Evolutionary conservation across 2,888 invertebrate species (phyloP).

Genomic region (Calliopum simillimum): DNA sequence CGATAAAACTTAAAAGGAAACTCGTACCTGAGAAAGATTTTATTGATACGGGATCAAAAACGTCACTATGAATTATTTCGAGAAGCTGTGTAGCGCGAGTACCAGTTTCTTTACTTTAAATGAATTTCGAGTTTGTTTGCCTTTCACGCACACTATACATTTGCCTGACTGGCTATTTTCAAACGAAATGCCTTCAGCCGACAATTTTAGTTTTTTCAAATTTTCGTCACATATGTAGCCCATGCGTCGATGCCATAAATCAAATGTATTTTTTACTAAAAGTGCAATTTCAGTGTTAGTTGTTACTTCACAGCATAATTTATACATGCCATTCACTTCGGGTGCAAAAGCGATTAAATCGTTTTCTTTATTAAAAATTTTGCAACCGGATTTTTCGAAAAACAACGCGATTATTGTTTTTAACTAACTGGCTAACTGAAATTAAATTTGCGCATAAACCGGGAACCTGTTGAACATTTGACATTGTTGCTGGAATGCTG

Average conservation of each 20-base stretch:
- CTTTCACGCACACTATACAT: conserved; percentile 36
- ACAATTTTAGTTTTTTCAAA: not conserved
- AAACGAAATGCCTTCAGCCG: conserved; percentile 23
- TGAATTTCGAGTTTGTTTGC: conserved; percentile 27
- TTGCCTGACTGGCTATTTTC: not conserved
- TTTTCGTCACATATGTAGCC: too few relatives aligned
- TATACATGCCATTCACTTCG: conserved; percentile 39
- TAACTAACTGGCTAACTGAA: conserved; percentile 5
- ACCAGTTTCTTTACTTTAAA: conserved; percentile 25
- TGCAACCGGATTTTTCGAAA: conserved; percentile 12
- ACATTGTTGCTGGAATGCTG: too few relatives aligned
- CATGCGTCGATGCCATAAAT: not conserved
- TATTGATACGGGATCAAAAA: conserved; percentile 26
- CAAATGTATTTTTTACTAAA: conserved; percentile 18
- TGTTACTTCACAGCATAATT: conserved; percentile 38
- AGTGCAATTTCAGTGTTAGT: not conserved
- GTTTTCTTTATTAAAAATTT: not conserved
- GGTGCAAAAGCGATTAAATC: conserved; percentile 28
- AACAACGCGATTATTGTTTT: not conserved
- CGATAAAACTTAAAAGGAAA: conserved; percentile 25
- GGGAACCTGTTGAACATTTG: conserved; percentile 10
- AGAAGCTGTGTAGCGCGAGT: conserved; percentile 34
- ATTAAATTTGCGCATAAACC: conserved; percentile 12
- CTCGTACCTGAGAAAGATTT: conserved; percentile 31
- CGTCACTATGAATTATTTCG: conserved; percentile 37